Base-by-base conservation (phyloP, 2,888 invertebrate species). In the Allophyes oxyacanthae region DNA sequence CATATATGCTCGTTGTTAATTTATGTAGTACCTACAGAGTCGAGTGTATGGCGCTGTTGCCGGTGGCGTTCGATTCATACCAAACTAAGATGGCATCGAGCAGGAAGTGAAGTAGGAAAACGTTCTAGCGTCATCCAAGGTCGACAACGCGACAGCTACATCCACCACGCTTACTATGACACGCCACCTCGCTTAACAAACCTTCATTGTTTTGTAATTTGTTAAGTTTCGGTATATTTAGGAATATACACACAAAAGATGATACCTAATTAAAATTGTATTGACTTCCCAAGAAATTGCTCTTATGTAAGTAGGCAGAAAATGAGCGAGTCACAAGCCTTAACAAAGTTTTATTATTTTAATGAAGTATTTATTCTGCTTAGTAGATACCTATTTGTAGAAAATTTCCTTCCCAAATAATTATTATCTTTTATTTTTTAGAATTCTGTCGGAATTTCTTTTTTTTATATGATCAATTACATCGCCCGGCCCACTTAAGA, bases 91-190 rank as follows among this genome's bases (percentile, higher is more conserved):
- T 90, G 90, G 88, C 87, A 85, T 85, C 83, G 77, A 92, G 85
- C 88, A 93, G 93, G 93, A 93, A 92, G 90, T 91, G 79, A 88
- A 85, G 89, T 91, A 92, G 91, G 91, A 92, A 92, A 92, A 92
- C 90, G 89, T 86, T 87, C 83, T 84, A 89, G 76, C 90, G 90
- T 88, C 90, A 84, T 83, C 77, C 92, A 94, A 93, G 93, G 93
- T 84, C 90, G 78, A 75, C 78, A 72, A 75, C 84, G 86, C 81
- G 84, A 79, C 85, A 84, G 83, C 80, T 84, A 81, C 83, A 82
- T 85, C 85, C 83, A 86, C 81, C 83, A 81, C 82, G 82, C 81
- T 66, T 65, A 68, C 70, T 80, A 82, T 81, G 81, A 73, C 20
- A 74, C 72, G 84, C 78, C 75, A 78, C 77, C 77, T 78, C 82